These are phyloP conservation scores for Keiferia lycopersicella DNA, from an alignment of 2,888 invertebrate species.

Conservation along the genomic window DNA sequence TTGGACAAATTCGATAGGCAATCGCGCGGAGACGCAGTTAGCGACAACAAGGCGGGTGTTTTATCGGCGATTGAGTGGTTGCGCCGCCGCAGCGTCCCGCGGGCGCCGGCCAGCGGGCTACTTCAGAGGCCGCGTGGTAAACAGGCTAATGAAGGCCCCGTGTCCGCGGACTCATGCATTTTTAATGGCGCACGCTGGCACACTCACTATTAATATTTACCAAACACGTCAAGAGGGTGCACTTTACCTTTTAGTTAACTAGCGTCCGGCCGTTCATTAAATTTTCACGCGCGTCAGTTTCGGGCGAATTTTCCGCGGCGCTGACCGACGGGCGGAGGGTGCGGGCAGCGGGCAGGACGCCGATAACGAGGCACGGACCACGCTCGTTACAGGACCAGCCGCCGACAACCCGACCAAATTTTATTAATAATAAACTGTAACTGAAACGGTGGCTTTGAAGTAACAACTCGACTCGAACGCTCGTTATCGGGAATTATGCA, in stretches of 20 bases:
- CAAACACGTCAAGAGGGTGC: slow-evolving; percentile 82
- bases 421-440: slow-evolving; percentile 81
- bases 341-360: slow-evolving; percentile 36
- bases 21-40: slow-evolving; percentile 42
- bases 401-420: slow-evolving; percentile 70
- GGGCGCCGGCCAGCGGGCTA: slow-evolving; percentile 41
- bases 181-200: slow-evolving; percentile 79
- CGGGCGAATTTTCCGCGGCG: slow-evolving; percentile 80
- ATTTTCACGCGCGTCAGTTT: slow-evolving; percentile 82
- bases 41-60: slow-evolving; percentile 39
- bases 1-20: slow-evolving; percentile 67
- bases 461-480: slow-evolving; percentile 73
- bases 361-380: slow-evolving; percentile 65
- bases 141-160: slow-evolving; percentile 70
- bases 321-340: slow-evolving; percentile 61
- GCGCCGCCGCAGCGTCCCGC: slow-evolving; percentile 35
- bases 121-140: slow-evolving; percentile 48
- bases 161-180: slow-evolving; percentile 79
- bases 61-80: slow-evolving; percentile 46
- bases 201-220: slow-evolving; percentile 81
- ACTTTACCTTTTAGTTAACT: slow-evolving; percentile 82
- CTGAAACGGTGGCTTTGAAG: slow-evolving; percentile 77
- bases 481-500: slow-evolving; percentile 77
- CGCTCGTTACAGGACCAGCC: slow-evolving; percentile 61
- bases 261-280: slow-evolving; percentile 82